phyloP scores from a whole-genome alignment of 1,140 invertebrate species.

The Subanguina moxae region DNA sequence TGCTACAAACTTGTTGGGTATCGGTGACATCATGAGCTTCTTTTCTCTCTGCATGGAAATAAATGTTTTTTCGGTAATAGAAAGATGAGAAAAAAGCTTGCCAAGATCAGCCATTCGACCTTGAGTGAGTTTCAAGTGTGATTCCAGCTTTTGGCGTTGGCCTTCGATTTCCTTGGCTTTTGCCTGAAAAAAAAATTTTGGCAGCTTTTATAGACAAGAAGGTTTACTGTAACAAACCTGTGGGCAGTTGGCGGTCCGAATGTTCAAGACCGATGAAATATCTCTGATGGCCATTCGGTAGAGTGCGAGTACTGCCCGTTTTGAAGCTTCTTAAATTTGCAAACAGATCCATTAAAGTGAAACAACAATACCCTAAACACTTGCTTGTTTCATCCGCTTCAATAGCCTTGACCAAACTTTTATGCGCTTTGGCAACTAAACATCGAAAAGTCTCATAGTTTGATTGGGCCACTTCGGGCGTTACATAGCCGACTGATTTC shows the following conservation, averaged over 20 bases:
- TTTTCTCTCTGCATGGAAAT: too few relatives aligned
- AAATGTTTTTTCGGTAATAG: too few relatives aligned
- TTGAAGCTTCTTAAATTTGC: slow-evolving; percentile 12
- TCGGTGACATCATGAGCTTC: too few relatives aligned
- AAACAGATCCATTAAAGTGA: too few relatives aligned
- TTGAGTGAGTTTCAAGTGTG: slow-evolving; percentile 1
- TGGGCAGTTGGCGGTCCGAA: neutral
- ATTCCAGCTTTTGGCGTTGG: slow-evolving; percentile 1
- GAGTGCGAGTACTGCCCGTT: slow-evolving; percentile 7
- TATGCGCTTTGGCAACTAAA: neutral
- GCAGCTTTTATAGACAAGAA: too few relatives aligned
- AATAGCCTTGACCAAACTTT: slow-evolving; percentile 16
- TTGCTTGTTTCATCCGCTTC: slow-evolving; percentile 21
- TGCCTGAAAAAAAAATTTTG: neutral
- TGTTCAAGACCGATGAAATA: neutral
- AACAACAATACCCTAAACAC: too few relatives aligned
- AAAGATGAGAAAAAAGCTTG: neutral
- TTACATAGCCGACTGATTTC: neutral
- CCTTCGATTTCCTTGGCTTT: neutral
- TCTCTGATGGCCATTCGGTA: slow-evolving; percentile 12
- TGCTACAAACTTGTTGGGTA: too few relatives aligned
- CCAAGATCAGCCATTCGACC: slow-evolving; percentile 1
- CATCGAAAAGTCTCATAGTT: slow-evolving; percentile 13
- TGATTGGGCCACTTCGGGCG: slow-evolving; percentile 16
- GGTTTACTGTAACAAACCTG: too few relatives aligned